Evolutionary conservation across 2,888 invertebrate genomes (phyloP).

Genomic region (Smittia sp.): DNA sequence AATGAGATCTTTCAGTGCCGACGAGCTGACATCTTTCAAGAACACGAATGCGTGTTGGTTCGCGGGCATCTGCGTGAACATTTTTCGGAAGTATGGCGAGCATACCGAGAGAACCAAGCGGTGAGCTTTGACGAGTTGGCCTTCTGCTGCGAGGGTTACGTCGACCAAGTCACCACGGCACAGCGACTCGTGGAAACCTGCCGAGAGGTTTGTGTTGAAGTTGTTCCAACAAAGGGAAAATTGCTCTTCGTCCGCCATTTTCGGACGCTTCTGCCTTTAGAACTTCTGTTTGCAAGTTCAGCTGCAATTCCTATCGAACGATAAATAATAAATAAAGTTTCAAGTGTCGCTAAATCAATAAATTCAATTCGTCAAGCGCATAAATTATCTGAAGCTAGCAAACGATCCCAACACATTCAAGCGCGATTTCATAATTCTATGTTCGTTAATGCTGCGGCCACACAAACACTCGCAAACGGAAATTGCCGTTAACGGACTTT

Average conservation of each 20-base stretch:
- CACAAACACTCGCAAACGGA: too few species aligned
- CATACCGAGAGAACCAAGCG: conserved; percentile 70
- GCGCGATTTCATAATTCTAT: too few species aligned
- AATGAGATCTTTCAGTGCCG: conserved; percentile 66
- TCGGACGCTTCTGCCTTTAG: conserved; percentile 44
- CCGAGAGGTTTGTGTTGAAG: conserved; percentile 70
- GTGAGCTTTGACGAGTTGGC: conserved; percentile 68
- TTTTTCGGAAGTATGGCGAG: conserved; percentile 70
- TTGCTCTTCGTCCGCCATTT: conserved; percentile 71
- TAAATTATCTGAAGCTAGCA: too few species aligned
- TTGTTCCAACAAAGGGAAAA: conserved; percentile 75
- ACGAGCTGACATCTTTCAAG: conserved; percentile 68
- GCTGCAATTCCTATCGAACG: too few species aligned
- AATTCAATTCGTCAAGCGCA: too few species aligned
- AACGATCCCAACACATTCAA: too few species aligned
- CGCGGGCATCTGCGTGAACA: conserved; percentile 66
- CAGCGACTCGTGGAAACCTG: conserved; percentile 69
- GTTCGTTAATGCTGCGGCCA: too few species aligned
- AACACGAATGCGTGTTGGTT: conserved; percentile 68
- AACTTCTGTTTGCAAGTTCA: too few species aligned
- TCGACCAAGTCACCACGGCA: conserved; percentile 69
- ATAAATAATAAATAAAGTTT: too few species aligned
- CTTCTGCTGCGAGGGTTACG: conserved; percentile 69
- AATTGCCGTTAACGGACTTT: too few species aligned
- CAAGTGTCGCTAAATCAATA: too few species aligned